Conservation (phyloP, 2,888 invertebrate genomes). For the Crematogaster levior region DNA sequence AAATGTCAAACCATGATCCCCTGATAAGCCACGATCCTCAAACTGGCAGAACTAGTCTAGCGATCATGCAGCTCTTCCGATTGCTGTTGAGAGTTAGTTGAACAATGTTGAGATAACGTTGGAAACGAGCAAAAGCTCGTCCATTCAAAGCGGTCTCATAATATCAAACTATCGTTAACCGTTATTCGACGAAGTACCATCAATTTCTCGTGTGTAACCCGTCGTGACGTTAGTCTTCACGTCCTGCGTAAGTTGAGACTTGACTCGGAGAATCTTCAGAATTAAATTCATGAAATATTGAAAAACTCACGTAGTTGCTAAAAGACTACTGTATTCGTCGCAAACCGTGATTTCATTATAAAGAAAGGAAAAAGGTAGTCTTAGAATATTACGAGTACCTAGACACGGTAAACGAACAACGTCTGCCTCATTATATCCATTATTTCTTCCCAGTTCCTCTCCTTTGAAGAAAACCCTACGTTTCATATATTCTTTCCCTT, state of each 20-base stretch:
- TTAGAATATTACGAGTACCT: conserved; percentile 40
- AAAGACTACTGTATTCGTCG: conserved; percentile 6
- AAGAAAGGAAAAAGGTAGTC: conserved; percentile 24
- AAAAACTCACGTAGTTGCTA: conserved; percentile 14
- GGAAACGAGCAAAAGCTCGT: conserved; percentile 39
- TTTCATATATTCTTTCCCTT: conserved; percentile 52
- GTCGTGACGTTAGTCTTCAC: neutral
- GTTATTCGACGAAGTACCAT: conserved; percentile 46
- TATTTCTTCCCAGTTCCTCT: conserved; percentile 45
- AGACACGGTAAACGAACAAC: conserved; percentile 47
- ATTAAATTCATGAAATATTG: conserved; percentile 20
- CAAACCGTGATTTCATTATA: conserved; percentile 32
- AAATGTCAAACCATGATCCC: too few species aligned
- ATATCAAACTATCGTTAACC: conserved; percentile 55
- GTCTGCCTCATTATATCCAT: conserved; percentile 53
- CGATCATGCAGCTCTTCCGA: conserved; percentile 24
- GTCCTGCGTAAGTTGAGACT: neutral
- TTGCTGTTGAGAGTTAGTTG: conserved; percentile 45
- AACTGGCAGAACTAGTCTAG: neutral
- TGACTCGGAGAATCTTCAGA: neutral
- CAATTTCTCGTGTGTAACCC: conserved; percentile 43
- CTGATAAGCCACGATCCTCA: neutral
- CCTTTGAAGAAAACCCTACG: conserved; percentile 46
- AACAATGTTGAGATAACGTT: conserved; percentile 38
- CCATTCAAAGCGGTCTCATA: conserved; percentile 40